Percentiles rank a stretch among this genome's conserved stretches.
Conservation (phyloP, 2,888 invertebrate species). For the Dastarcus helophoroides region DNA sequence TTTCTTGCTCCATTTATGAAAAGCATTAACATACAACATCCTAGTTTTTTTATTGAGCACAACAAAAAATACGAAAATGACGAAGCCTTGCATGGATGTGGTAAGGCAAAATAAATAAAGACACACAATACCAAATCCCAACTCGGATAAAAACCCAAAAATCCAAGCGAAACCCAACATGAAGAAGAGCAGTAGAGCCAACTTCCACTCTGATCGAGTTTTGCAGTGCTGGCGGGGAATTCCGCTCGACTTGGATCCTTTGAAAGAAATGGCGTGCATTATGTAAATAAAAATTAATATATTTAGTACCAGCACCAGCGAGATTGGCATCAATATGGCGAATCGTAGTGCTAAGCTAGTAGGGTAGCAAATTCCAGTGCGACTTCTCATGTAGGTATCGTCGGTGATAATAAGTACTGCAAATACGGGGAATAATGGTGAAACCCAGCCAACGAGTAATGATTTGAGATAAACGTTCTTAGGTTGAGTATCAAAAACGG, state of each 20-base stretch:
- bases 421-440: slow-evolving; percentile 43
- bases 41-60: slow-evolving; percentile 48
- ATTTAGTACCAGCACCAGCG: slow-evolving; percentile 43
- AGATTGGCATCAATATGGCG: slow-evolving; percentile 45
- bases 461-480: slow-evolving; percentile 40
- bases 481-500: slow-evolving; percentile 48
- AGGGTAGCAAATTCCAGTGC: slow-evolving; percentile 41
- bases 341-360: slow-evolving; percentile 43
- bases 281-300: slow-evolving; percentile 46
- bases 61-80: slow-evolving; percentile 49
- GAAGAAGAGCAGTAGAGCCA: slow-evolving; percentile 48
- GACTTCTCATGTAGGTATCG: slow-evolving; percentile 37
- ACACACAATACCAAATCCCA: slow-evolving; percentile 20
- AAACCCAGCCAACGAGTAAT: slow-evolving; percentile 52
- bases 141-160: slow-evolving; percentile 43
- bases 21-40: slow-evolving; percentile 7
- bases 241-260: slow-evolving; percentile 24
- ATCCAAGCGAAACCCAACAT: slow-evolving; percentile 50
- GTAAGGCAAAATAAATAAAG: slow-evolving; percentile 44
- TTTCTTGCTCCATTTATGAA: too few species aligned
- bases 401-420: slow-evolving; percentile 39
- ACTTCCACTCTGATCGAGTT: slow-evolving; percentile 43
- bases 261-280: slow-evolving; percentile 41
- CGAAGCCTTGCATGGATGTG: slow-evolving; percentile 46
- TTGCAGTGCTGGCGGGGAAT: slow-evolving; percentile 29